A percentile compares a stretch with the other conserved stretches of the same genome.
phyloP scores from a whole-genome alignment of 2,797 vertebrate species.

The Tinamus major region DNA sequence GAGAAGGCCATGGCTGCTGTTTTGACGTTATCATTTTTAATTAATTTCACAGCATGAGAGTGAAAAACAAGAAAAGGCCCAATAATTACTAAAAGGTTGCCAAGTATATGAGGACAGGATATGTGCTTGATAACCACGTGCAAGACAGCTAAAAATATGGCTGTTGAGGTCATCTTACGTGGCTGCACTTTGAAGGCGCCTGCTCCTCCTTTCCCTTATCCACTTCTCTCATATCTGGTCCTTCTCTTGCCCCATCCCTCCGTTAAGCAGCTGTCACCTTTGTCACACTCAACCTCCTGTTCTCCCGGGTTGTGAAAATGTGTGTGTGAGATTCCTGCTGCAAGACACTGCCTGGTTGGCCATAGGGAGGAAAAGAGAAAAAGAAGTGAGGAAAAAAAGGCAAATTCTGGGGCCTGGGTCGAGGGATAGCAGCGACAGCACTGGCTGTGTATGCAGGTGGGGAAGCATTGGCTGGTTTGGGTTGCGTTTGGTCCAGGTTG shows the following conservation, averaged over 20 bases:
- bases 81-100: not conserved
- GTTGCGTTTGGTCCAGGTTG: accelerated
- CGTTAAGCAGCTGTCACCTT: not conserved
- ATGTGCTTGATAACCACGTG: not conserved
- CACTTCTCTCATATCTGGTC: not conserved
- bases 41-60: slow-evolving; percentile 34
- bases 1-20: not conserved
- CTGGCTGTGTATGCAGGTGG: not conserved
- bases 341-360: not conserved
- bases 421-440: not conserved
- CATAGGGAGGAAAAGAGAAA: not conserved
- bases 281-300: not conserved
- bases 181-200: not conserved
- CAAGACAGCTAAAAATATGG: not conserved
- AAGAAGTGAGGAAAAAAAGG: not conserved
- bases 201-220: not conserved
- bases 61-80: not conserved
- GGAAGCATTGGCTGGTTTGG: not conserved
- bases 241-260: not conserved
- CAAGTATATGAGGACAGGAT: not conserved
- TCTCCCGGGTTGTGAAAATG: not conserved
- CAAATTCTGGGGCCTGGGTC: not conserved
- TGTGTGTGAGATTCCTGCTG: not conserved
- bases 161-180: not conserved
- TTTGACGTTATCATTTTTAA: slow-evolving; percentile 37